These are phyloP conservation scores for Teleopsis dalmanni DNA, from an alignment of 1,140 invertebrate genomes.

Conservation along the genomic window DNA sequence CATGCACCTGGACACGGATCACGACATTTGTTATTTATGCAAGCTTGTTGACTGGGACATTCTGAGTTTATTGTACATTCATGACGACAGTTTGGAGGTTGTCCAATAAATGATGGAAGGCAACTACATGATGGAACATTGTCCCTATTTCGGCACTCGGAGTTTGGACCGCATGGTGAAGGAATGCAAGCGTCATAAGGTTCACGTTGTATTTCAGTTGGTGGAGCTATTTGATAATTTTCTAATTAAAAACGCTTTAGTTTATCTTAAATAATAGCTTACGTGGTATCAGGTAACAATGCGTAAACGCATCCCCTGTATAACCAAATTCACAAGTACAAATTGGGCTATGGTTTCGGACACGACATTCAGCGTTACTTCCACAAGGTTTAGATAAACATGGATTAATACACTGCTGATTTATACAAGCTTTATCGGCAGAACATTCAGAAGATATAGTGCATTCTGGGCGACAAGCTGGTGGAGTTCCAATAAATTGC, in stretches of 20 bases:
- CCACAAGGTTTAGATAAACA: constrained; percentile 63
- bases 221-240: constrained; percentile 50
- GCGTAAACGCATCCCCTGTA: constrained; percentile 59
- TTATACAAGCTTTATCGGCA: constrained; percentile 56
- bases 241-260: neutral
- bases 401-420: constrained; percentile 61
- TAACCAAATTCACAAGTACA: constrained; percentile 58
- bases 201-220: constrained; percentile 53
- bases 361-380: constrained; percentile 60
- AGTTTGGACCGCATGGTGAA: constrained; percentile 72
- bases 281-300: constrained; percentile 54
- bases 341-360: constrained; percentile 65
- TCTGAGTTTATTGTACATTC: constrained; percentile 77
- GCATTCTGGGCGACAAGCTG: constrained; percentile 59
- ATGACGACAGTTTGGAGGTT: constrained; percentile 72
- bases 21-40: constrained; percentile 69
- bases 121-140: constrained; percentile 70
- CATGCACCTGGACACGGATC: constrained; percentile 81
- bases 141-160: constrained; percentile 64
- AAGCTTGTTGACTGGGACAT: constrained; percentile 70
- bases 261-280: constrained; percentile 41
- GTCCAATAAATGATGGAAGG: constrained; percentile 64
- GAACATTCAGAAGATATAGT: constrained; percentile 59
- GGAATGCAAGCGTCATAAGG: constrained; percentile 64
- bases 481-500: constrained; percentile 54